phyloP scores from a whole-genome alignment of 1,140 invertebrate genomes.

The Dermatophagoides farinae region DNA sequence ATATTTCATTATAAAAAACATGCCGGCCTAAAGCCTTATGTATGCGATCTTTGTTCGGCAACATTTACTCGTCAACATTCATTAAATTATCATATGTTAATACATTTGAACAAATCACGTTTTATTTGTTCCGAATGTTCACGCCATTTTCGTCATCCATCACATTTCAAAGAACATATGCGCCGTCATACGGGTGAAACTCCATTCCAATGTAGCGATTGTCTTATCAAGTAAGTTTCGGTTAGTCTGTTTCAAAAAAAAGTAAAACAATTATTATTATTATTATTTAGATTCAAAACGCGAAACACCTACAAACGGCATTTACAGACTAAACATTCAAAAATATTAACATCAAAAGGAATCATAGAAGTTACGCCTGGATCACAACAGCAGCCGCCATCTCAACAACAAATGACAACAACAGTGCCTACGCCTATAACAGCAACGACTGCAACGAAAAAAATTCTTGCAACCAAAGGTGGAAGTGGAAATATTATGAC shows the following conservation, averaged over 20 bases:
- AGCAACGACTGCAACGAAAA: no score
- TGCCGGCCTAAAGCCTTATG: conserved; percentile 43
- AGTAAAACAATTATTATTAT: not conserved
- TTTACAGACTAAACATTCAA: conserved; percentile 33
- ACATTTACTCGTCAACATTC: conserved; percentile 44
- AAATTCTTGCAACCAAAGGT: no score
- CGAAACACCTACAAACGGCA: conserved; percentile 20
- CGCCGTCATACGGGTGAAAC: conserved; percentile 42
- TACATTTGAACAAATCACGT: conserved; percentile 41
- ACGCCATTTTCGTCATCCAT: conserved; percentile 42
- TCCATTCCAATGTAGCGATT: conserved; percentile 42
- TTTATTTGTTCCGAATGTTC: conserved; percentile 41
- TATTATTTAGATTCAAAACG: conserved; percentile 16
- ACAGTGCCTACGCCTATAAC: conserved; percentile 5
- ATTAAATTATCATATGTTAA: conserved; percentile 44
- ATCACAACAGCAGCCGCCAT: no score
- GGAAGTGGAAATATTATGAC: no score
- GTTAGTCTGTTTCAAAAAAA: not conserved
- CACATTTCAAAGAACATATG: conserved; percentile 43
- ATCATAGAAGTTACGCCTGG: conserved; percentile 26
- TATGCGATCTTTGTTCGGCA: conserved; percentile 37
- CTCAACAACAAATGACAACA: not conserved
- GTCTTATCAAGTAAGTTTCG: conserved; percentile 30
- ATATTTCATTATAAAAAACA: conserved; percentile 44
- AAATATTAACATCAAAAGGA: conserved; percentile 36